Percentiles rank a stretch among this genome's conserved stretches.
Evolutionary conservation across 1,140 invertebrate species (phyloP).

Genomic region (Hestina assimilis): DNA sequence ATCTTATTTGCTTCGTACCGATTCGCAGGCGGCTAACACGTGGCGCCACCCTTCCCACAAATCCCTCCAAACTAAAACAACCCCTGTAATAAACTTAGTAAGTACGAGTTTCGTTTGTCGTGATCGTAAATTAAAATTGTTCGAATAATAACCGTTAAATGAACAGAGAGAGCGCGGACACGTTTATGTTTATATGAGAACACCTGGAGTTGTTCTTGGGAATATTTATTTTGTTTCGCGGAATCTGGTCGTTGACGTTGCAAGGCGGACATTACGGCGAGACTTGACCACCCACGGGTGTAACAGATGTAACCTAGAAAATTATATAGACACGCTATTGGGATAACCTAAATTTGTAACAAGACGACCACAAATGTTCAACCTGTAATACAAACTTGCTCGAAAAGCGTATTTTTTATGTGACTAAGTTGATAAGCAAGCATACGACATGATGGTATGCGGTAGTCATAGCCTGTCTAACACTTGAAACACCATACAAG

Average conservation of each 20-base stretch:
- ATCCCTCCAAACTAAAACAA: conserved; percentile 2
- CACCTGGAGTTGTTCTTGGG: conserved; percentile 30
- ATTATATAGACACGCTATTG: background rate
- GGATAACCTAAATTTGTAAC: background rate
- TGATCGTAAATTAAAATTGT: conserved; percentile 13
- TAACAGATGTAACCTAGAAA: background rate
- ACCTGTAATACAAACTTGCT: too few species aligned
- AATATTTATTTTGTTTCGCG: conserved; percentile 20
- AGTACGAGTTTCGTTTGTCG: conserved; percentile 3
- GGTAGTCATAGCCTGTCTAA: too few species aligned
- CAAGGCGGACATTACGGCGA: background rate
- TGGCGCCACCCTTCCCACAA: conserved; percentile 39
- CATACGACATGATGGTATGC: too few species aligned
- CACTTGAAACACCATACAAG: too few species aligned
- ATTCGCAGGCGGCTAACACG: conserved; percentile 40
- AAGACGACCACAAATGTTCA: too few species aligned
- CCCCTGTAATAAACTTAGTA: background rate
- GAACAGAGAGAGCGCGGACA: conserved; percentile 31
- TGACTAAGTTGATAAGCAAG: too few species aligned
- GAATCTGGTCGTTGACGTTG: conserved; percentile 12
- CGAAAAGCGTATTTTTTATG: too few species aligned
- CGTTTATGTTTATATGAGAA: conserved; percentile 35
- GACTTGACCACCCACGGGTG: conserved; percentile 13
- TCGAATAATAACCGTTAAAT: conserved; percentile 33
- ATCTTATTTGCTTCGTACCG: conserved; percentile 32